Evolutionary conservation across 2,888 invertebrate species (phyloP), one percentile per base, ranked within the genome.

Genomic region (Macaria liturata): DNA sequence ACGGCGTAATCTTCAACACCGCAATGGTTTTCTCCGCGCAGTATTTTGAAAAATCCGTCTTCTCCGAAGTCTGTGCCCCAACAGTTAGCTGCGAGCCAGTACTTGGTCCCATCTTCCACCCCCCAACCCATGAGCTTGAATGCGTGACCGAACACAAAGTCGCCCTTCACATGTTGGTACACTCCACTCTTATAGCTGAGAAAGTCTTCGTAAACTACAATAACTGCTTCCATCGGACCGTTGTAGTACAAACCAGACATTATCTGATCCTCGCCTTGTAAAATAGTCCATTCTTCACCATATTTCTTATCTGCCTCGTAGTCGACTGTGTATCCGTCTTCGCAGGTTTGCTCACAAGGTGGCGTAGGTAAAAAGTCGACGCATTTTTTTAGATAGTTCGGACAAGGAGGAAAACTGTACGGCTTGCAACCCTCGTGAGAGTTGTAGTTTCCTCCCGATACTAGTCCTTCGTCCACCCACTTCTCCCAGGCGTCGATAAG

Each of bases 1-100:
- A 42, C n/a, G 4, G 9, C 9, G n/a, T 8, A 42, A 9, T 9
- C 9, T 42, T 42, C 42, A n/a, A 42, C 4, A n/a, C n/a, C n/a
- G 42, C 42, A 42, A 8, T 42, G 9, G 9, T 42, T 42, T 9
- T 42, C 42, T n/a, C 42, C 46, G 30, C 42, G 42, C 8, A 42
- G 4, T 4, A 42, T 42, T 42, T 42, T 42, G 42, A 42, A 42
- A 9, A 42, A 95, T 1, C 96, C 96, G 75, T 93, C 88, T 74
- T 95, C 94, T 64, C 97, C 97, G 96, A 97, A 97, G 78, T 96
- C 96, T 1, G 91, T 90, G 83, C 97, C 97, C 97, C 97, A 97
- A 0, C 95, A 96, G 86, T 97, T 97, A 58, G 95, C 96, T 64
- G 96, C 93, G 9, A 96, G 88, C 97, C 97, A 97, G 80, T 96